Evolutionary conservation across 2,797 vertebrate species (phyloP), one percentile per base, ranked within the genome.

Genomic region (Gallirallus australis): DNA sequence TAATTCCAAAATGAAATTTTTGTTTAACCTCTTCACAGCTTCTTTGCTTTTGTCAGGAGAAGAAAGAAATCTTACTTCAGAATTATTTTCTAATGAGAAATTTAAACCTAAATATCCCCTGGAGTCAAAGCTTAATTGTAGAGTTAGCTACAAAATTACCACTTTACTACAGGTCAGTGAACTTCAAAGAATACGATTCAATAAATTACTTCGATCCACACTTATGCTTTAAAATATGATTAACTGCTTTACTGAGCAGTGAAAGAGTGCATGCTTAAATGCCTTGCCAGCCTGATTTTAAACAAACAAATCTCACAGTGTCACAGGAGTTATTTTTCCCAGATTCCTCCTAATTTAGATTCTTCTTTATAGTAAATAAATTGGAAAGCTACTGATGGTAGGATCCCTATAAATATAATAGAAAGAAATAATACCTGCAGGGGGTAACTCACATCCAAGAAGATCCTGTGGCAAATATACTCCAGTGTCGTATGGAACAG

Each of bases 81-180:
- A 87, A 90, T 83, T 91, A 83, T 52, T 91, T 86, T 21, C 35
- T 91, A 91, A 93, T 72, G 59, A 85, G 72, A 92, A 86, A 69
- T 72, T 93, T 90, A 94, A 86, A 88, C 54, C 12, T 91, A 78
- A 88, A 79, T 90, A 72, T 64, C 52, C 65, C 57, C 53, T 40
- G n/a, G 54, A 89, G 86, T 69, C 79, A 93, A 82, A 89, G 82
- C 78, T 88, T 87, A 94, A 93, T 85, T 87, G 37, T 86, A 77
- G 20, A 94, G 63, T 66, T 69, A 86, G 50, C 82, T 73, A 45
- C 30, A 77, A 94, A 93, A 94, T 85, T 81, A 89, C 50, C 61
- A 56, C 35, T 91, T 91, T 81, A 80, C 57, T 76, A 57, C 68
- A 94, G 59, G 87, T 94, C 84, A 90, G 45, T 31, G 75, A 93